Evolutionary conservation across 2,113 vertebrate genomes (phyloP).

Genomic region (Dunckerocampus dactyliophorus): DNA sequence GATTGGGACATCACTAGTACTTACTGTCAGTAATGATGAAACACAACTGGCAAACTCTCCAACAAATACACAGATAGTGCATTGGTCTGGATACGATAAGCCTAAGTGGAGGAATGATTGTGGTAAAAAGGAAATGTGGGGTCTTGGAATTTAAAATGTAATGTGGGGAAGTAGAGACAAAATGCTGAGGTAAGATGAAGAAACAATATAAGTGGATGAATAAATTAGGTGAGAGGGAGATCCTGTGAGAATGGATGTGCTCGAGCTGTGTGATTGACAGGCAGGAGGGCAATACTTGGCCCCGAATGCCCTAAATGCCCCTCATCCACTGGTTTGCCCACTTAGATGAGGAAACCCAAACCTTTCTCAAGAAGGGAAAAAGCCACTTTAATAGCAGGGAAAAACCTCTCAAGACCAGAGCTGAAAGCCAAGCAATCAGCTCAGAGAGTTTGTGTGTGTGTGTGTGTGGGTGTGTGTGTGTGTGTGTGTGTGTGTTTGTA

Average conservation of each 20-base stretch:
- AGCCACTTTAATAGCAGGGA: slow-evolving; percentile 46
- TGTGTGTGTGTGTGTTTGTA: slow-evolving; percentile 10
- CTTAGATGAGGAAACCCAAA: slow-evolving; percentile 56
- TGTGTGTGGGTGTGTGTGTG: slow-evolving; percentile 5
- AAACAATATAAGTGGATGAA: slow-evolving; percentile 11
- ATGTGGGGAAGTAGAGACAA: slow-evolving; percentile 16
- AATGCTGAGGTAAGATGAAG: slow-evolving; percentile 14
- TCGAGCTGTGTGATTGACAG: slow-evolving; percentile 37
- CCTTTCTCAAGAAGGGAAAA: slow-evolving; percentile 40
- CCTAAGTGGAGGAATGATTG: not conserved
- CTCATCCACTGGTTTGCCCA: slow-evolving; percentile 50
- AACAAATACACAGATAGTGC: slow-evolving; percentile 4
- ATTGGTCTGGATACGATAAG: not conserved
- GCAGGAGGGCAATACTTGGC: slow-evolving; percentile 18
- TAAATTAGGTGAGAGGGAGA: slow-evolving; percentile 26
- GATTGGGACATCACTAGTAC: no score
- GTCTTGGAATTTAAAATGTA: slow-evolving; percentile 12
- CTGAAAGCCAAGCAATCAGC: slow-evolving; percentile 45
- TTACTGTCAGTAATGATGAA: slow-evolving; percentile 27
- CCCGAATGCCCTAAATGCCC: slow-evolving; percentile 29
- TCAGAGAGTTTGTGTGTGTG: slow-evolving; percentile 31
- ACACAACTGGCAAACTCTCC: slow-evolving; percentile 12
- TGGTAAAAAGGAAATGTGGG: slow-evolving; percentile 20
- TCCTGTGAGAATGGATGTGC: slow-evolving; percentile 18
- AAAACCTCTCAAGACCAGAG: slow-evolving; percentile 32